Evolutionary conservation across 1,140 invertebrate species (phyloP).

Genomic region (Procambarus virginalis): DNA sequence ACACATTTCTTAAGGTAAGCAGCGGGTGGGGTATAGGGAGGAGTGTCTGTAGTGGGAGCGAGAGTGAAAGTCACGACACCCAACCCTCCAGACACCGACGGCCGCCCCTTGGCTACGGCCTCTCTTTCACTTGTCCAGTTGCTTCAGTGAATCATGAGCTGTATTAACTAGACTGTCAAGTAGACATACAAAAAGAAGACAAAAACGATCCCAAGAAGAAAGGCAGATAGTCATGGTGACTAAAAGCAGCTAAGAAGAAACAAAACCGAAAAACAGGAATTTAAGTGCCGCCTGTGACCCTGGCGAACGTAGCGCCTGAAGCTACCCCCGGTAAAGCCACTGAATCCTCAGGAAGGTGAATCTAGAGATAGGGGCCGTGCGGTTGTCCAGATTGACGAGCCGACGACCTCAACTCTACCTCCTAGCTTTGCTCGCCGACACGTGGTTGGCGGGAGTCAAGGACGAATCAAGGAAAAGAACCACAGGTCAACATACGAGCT

Average conservation of each 20-base stretch:
- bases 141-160: no score
- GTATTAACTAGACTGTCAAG: no score
- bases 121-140: no score
- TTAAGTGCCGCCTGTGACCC: background rate
- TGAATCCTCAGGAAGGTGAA: background rate
- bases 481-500: constrained; percentile 36
- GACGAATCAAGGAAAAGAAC: constrained; percentile 19
- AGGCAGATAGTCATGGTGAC: background rate
- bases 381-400: background rate
- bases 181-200: no score
- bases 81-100: no score
- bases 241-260: background rate
- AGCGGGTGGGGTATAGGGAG: no score
- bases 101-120: no score
- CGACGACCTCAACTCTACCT: constrained; percentile 39
- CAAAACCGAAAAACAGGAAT: background rate
- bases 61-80: background rate
- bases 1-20: no score
- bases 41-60: background rate
- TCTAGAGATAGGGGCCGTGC: background rate
- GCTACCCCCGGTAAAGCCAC: background rate
- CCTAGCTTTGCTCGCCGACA: constrained; percentile 54
- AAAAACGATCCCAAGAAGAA: background rate
- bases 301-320: no score
- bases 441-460: constrained; percentile 24